Base-by-base conservation (phyloP, 1,140 invertebrate genomes). In the Laupala kohalensis region DNA sequence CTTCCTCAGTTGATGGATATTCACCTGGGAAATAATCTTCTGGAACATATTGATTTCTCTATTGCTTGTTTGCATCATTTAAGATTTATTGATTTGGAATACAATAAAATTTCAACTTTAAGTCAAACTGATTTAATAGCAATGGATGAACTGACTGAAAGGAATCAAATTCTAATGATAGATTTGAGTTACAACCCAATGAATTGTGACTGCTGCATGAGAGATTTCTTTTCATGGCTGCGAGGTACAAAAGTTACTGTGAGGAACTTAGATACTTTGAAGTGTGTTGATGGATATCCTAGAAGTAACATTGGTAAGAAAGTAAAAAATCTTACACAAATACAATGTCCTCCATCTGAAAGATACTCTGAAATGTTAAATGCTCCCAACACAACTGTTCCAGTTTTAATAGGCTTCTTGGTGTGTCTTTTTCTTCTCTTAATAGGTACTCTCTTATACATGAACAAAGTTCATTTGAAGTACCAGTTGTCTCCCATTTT, bases 131-230 rank as follows among this genome's bases (percentile, higher is more conserved):
- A 91, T 74, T 77, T 91, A 30, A 79, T 82, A 0, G 76, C 79
- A 13, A 79, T 92, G 19, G 90, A 90, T 74, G 77, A 79, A 19
- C 78, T 90, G 62, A 81, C 84, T 6, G 64, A 69, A 19, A 76
- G 83, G 24, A 84, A 86, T 74, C 80, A 83, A 23, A 78, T 80
- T n/a, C 78, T 92, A 13, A 82, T 83, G n/a, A 80, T 92, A 0
- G 89, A 92, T 76, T 82, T 92, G 2, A 83, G 80, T 26, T 79
- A 82, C 3, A 92, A 92, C 82, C 88, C 88, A 6, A 87, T 92
- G 24, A 78, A 80, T 37, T 92, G 90, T 77, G 86, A 88, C 62
- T 87, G 87, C 75, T 82, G 84, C 64, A 79, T 90, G 5, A 83
- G 84, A 71, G 80, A 84, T 15, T 86, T 92, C 29, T 83, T 86